phyloP scores from a whole-genome alignment of 2,113 vertebrate genomes.

The Psittacara wagleri region DNA sequence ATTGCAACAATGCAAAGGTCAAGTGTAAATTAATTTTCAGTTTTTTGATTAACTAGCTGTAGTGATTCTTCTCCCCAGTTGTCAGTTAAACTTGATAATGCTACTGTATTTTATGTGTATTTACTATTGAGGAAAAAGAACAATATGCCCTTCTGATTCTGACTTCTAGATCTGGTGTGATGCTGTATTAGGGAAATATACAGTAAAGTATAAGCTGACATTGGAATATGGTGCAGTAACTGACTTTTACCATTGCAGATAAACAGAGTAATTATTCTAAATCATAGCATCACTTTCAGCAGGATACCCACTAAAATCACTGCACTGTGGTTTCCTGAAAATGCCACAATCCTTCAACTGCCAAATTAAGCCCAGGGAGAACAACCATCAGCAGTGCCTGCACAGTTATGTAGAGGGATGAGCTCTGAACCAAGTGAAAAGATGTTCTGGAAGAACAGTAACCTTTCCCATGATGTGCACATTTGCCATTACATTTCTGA shows the following conservation, averaged over 20 bases:
- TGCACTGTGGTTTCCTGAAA: conserved; percentile 80
- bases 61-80: background rate
- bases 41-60: background rate
- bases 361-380: conserved; percentile 75
- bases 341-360: conserved; percentile 84
- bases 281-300: conserved; percentile 70
- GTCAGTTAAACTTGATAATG: background rate
- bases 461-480: conserved; percentile 88
- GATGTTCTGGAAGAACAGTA: conserved; percentile 84
- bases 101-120: background rate
- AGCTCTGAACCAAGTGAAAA: conserved; percentile 73
- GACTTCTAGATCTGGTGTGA: background rate
- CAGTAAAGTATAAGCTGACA: conserved; percentile 48
- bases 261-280: conserved; percentile 74
- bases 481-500: conserved; percentile 89
- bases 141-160: conserved; percentile 19
- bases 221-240: conserved; percentile 56
- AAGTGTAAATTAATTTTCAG: background rate
- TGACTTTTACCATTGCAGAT: conserved; percentile 72
- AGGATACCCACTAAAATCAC: conserved; percentile 78
- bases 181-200: background rate
- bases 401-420: conserved; percentile 72
- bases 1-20: background rate
- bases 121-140: background rate
- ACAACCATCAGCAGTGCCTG: conserved; percentile 50